phyloP scores from a whole-genome alignment of 2,113 vertebrate genomes.

The Alethe diademata region DNA sequence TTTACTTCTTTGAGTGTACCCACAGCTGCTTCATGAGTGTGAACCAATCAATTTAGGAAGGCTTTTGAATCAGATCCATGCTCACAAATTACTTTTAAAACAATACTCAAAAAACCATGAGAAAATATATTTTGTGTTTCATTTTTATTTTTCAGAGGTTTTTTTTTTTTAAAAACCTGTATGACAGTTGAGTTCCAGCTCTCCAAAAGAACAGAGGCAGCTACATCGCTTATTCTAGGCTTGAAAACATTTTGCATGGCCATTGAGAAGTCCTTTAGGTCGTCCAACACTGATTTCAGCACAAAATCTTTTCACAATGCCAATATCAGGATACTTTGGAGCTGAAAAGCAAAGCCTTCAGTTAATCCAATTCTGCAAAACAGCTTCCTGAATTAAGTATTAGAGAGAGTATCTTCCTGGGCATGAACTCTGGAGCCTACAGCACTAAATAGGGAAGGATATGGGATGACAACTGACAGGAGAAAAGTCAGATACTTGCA shows the following conservation, averaged over 20 bases:
- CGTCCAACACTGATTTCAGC: not conserved
- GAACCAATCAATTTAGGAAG: not conserved
- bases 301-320: not conserved
- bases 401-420: not conserved
- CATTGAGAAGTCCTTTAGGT: not conserved
- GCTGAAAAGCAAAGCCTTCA: not conserved
- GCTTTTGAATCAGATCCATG: not conserved
- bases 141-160: not conserved
- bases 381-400: not conserved
- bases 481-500: not conserved
- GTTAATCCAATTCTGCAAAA: not conserved
- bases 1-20: not conserved
- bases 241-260: not conserved
- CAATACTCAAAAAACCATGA: not conserved
- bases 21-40: not conserved
- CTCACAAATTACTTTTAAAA: not conserved
- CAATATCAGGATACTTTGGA: not conserved
- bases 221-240: not conserved
- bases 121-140: not conserved
- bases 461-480: not conserved
- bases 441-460: not conserved
- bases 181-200: not conserved
- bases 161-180: not conserved
- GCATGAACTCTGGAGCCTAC: not conserved
- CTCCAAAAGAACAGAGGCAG: not conserved